Percentiles rank a stretch among this genome's conserved stretches.
Conservation (phyloP, 2,888 invertebrate genomes). For the Helicoverpa assulta region DNA sequence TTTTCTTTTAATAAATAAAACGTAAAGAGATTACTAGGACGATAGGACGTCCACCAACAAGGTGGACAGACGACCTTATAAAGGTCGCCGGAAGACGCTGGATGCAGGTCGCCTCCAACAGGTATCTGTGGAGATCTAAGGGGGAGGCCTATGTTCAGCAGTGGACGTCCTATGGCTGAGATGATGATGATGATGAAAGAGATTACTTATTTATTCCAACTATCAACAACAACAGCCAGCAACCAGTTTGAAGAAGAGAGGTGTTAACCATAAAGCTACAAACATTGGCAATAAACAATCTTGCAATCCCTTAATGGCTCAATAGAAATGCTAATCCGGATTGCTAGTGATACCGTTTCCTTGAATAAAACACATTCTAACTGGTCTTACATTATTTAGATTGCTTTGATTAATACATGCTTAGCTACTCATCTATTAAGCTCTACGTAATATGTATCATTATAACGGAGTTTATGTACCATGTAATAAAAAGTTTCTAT, state of each 20-base stretch:
- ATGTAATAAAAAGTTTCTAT: background rate
- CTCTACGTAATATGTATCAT: background rate
- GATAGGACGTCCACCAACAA: too few relatives aligned
- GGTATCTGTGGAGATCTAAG: too few relatives aligned
- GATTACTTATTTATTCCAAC: too few relatives aligned
- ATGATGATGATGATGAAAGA: too few relatives aligned
- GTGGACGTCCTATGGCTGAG: too few relatives aligned
- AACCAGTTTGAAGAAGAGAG: too few relatives aligned
- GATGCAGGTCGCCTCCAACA: too few relatives aligned
- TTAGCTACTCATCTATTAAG: background rate
- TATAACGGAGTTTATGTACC: background rate
- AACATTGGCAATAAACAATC: conserved; percentile 5
- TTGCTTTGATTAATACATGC: background rate
- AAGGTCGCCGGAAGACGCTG: too few relatives aligned
- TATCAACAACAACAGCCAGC: too few relatives aligned
- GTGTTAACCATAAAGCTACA: too few relatives aligned
- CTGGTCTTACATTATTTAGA: background rate
- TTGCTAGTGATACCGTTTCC: background rate
- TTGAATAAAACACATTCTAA: background rate
- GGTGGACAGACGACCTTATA: too few relatives aligned
- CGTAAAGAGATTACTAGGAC: conserved; percentile 8
- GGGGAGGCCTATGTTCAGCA: too few relatives aligned
- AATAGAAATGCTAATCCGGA: conserved; percentile 6
- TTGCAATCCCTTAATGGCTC: background rate
- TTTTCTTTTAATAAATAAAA: background rate